Evolutionary conservation across 2,113 vertebrate genomes (phyloP).

Genomic region (Macquaria ambigua): DNA sequence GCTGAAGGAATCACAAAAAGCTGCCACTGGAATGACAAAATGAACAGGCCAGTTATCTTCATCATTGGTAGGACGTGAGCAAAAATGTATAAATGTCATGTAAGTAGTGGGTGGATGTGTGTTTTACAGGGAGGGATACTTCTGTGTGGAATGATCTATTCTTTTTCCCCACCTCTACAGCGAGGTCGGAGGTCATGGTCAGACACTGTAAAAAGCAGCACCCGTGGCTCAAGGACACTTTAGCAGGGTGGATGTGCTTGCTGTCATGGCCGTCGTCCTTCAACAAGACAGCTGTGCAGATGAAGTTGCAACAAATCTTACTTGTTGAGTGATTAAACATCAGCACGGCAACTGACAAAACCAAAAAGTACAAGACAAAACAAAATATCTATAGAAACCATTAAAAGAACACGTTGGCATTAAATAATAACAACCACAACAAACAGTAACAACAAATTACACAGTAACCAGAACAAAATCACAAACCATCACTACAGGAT

Average conservation of each 20-base stretch:
- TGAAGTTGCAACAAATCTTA: slow-evolving; percentile 1
- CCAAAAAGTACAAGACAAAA: slow-evolving; percentile 2
- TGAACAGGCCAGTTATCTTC: not conserved
- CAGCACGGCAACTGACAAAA: slow-evolving; percentile 9
- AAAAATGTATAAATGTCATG: not conserved
- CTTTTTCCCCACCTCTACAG: not conserved
- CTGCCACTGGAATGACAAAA: slow-evolving; percentile 62
- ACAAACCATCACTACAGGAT: not conserved
- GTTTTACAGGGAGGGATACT: not conserved
- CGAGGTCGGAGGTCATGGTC: slow-evolving; percentile 19
- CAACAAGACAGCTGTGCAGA: slow-evolving; percentile 11
- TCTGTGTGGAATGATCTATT: not conserved
- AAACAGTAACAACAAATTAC: slow-evolving; percentile 1
- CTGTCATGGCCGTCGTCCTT: not conserved
- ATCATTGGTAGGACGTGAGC: not conserved
- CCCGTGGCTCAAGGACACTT: slow-evolving; percentile 47
- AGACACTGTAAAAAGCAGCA: slow-evolving; percentile 13
- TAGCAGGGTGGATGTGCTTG: slow-evolving; percentile 12
- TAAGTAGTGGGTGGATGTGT: not conserved
- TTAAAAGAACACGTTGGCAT: not conserved
- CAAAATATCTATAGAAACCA: not conserved
- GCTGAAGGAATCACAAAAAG: slow-evolving; percentile 59
- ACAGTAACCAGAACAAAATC: slow-evolving; percentile 12
- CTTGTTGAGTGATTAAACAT: slow-evolving; percentile 4
- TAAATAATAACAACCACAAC: slow-evolving; percentile 23